Evolutionary conservation across 2,113 vertebrate genomes (phyloP).

Genomic region (Calypte anna): DNA sequence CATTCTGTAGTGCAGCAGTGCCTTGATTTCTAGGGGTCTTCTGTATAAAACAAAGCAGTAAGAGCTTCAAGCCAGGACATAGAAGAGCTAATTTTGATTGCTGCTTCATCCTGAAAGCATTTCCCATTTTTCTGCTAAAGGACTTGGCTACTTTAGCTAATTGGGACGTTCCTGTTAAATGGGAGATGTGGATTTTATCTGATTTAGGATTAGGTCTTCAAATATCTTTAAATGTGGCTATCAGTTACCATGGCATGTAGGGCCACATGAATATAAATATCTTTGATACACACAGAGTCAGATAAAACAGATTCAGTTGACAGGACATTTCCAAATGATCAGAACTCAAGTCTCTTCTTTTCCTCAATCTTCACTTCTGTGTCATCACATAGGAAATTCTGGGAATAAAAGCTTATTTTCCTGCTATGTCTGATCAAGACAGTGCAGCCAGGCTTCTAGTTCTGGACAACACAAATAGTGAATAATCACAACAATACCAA

Average conservation of each 20-base stretch:
- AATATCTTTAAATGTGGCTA: neutral
- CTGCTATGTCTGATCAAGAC: neutral
- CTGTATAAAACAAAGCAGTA: neutral
- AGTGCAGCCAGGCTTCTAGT: neutral
- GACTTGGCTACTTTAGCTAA: neutral
- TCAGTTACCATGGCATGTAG: neutral
- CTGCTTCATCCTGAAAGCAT: neutral
- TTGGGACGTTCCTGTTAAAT: neutral
- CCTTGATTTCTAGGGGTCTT: neutral
- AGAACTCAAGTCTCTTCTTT: neutral
- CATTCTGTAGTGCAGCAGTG: neutral
- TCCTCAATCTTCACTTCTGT: neutral
- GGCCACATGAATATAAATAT: neutral
- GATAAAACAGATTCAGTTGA: neutral
- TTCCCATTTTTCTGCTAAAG: neutral
- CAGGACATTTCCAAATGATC: neutral
- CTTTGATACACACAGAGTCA: neutral
- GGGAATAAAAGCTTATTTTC: neutral
- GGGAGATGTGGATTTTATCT: neutral
- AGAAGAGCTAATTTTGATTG: neutral
- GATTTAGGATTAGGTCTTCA: neutral
- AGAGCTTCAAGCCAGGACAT: neutral
- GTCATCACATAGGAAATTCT: neutral
- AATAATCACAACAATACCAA: neutral
- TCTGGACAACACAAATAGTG: neutral